Evolutionary conservation across 1,140 invertebrate species (phyloP).

Genomic region (Cephus cinctus): DNA sequence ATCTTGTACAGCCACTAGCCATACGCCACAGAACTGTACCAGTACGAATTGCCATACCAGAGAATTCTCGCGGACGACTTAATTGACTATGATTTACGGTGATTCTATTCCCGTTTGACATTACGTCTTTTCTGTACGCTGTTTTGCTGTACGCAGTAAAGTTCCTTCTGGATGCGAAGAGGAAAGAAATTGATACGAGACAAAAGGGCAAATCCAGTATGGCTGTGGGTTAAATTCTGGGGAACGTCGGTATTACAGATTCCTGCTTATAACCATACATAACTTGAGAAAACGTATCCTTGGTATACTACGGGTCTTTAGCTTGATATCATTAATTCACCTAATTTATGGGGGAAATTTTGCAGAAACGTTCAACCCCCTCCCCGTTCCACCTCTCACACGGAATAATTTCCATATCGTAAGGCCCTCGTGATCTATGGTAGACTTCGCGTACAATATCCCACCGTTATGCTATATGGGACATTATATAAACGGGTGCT

Average conservation of each 20-base stretch:
- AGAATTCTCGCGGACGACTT: too few species aligned
- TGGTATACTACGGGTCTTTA: background rate
- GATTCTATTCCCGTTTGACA: background rate
- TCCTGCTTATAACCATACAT: too few species aligned
- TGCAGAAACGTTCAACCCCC: conserved; percentile 25
- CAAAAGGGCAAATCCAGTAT: too few species aligned
- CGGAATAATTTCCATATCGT: conserved; percentile 49
- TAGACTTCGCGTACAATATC: conserved; percentile 37
- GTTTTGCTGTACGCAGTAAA: too few species aligned
- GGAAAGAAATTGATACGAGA: too few species aligned
- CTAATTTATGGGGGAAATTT: conserved; percentile 46
- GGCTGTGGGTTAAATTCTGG: too few species aligned
- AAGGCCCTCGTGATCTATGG: conserved; percentile 43
- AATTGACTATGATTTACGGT: too few species aligned
- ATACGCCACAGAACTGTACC: too few species aligned
- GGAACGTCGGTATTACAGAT: too few species aligned
- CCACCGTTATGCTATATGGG: conserved; percentile 15
- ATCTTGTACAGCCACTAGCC: too few species aligned
- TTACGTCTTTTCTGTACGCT: background rate
- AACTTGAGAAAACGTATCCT: too few species aligned
- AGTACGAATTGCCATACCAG: too few species aligned
- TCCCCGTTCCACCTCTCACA: conserved; percentile 21
- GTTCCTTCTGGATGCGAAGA: background rate
- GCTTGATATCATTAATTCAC: conserved; percentile 35
- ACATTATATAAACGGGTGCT: conserved; percentile 29